These are phyloP conservation scores for Cladopsammia gracilis DNA, from an alignment of 64 coral and sea anemone genomes.

Conservation along the genomic window DNA sequence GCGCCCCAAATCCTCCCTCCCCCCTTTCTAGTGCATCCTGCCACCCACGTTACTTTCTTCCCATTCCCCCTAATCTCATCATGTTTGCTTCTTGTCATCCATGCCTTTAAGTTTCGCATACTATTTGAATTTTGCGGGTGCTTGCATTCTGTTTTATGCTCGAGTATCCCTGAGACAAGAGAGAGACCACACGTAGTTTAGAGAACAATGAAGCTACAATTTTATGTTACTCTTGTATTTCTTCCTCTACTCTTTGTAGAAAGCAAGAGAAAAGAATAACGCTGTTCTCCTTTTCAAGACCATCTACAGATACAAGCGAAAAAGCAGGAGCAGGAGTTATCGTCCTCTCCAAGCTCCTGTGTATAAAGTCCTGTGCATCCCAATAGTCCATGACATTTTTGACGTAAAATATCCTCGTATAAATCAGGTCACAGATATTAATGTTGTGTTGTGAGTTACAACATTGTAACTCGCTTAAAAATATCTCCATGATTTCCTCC, in stretches of 20 bases:
- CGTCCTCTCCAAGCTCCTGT: not conserved
- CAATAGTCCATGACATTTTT: slow-evolving; percentile 14
- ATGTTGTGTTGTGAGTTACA: slow-evolving; percentile 23
- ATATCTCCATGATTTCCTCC: slow-evolving; percentile 30
- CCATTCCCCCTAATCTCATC: too few relatives aligned
- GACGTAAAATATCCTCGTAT: slow-evolving; percentile 71
- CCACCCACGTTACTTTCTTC: too few relatives aligned
- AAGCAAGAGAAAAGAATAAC: slow-evolving; percentile 26
- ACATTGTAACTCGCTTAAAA: slow-evolving; percentile 7
- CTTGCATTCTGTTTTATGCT: too few relatives aligned
- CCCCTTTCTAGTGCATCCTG: too few relatives aligned
- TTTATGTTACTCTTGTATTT: not conserved
- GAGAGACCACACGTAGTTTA: too few relatives aligned
- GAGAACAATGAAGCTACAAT: not conserved
- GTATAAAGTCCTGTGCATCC: slow-evolving; percentile 25
- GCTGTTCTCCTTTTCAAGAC: slow-evolving; percentile 25
- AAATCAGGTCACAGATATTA: slow-evolving; percentile 2
- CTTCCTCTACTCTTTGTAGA: not conserved
- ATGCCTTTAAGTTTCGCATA: too few relatives aligned
- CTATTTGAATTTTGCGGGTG: too few relatives aligned
- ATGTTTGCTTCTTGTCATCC: too few relatives aligned
- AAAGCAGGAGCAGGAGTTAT: not conserved
- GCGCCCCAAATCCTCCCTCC: too few relatives aligned
- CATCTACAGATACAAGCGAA: slow-evolving; percentile 66
- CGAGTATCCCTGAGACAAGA: too few relatives aligned